A percentile compares a stretch with the other conserved stretches of the same genome.
Evolutionary conservation across 2,888 invertebrate species (phyloP).

Genomic region (Choristoneura rosaceana): DNA sequence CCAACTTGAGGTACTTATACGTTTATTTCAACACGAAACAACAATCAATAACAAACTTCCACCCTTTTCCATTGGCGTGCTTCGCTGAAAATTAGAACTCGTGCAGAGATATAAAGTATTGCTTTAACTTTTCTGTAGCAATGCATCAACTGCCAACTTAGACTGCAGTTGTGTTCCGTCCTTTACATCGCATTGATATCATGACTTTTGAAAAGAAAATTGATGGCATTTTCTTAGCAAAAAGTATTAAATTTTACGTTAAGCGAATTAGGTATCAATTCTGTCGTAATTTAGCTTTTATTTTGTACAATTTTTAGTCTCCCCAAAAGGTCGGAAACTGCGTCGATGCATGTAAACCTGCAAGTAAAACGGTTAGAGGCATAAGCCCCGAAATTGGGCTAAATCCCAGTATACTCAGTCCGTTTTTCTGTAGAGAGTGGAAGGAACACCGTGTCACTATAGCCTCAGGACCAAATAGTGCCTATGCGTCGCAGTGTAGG

Average conservation of each 20-base stretch:
- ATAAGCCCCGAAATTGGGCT: constrained; percentile 71
- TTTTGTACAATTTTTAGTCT: constrained; percentile 10
- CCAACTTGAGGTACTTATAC: neutral
- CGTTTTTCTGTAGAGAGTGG: constrained; percentile 58
- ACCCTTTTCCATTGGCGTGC: constrained; percentile 59
- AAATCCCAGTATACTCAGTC: constrained; percentile 70
- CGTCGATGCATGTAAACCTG: constrained; percentile 45
- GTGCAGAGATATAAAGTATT: constrained; percentile 62
- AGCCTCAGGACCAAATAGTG: constrained; percentile 42
- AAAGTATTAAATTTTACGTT: no score
- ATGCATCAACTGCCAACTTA: constrained; percentile 43
- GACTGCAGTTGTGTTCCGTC: constrained; percentile 6
- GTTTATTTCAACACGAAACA: constrained; percentile 55
- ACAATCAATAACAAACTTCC: constrained; percentile 68
- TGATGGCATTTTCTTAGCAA: neutral
- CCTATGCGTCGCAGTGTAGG: constrained; percentile 44
- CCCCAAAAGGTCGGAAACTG: constrained; percentile 29
- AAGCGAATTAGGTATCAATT: no score
- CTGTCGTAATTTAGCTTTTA: no score
- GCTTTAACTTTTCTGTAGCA: constrained; percentile 57
- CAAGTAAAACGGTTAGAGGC: constrained; percentile 64
- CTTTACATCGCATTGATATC: constrained; percentile 6
- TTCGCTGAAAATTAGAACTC: constrained; percentile 59
- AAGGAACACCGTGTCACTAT: constrained; percentile 53
- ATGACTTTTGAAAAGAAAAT: neutral